Evolutionary conservation across 2,113 vertebrate genomes (phyloP), one percentile per base, ranked within the genome.

Genomic region (Suncus etruscus): DNA sequence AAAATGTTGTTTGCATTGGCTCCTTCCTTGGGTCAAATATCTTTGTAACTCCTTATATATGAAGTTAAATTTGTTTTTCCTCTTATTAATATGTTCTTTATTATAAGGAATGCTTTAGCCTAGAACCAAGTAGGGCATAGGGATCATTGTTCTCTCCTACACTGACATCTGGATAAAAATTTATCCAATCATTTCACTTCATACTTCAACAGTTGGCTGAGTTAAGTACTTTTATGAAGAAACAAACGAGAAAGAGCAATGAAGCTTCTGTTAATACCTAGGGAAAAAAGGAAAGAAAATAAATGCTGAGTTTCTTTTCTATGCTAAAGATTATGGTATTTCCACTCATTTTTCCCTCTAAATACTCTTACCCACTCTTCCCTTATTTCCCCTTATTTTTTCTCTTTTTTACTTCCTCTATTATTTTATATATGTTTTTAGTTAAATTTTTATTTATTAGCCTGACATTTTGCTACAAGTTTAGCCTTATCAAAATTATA

Each of bases 91-190:
- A 14, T 20, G 4, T n/a, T 31, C 68, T 72, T 9, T 32, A 32
- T 32, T 72, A 72, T 15, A 32, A 31, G 16, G 31, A 3, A 8
- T 39, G 18, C 68, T 18, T 32, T 31, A 32, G 2, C 15, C 69
- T 32, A 39, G 16, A 70, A 31, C 69, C 32, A 31, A 16, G 27
- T 32, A n/a, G 31, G 69, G 14, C 32, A 39, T 16, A 39, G 69
- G 18, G 69, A 39, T 8, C 32, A 3, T 8, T 22, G 32, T 72
- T 39, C 69, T 39, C 18, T 29, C 16, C n/a, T 39, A 22, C 31
- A 72, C 7, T 92, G 66, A 8, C 51, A 74, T 83, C 50, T 86
- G 50, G 24, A 66, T 81, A 78, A 86, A 94, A 86, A 63, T 11
- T 32, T 80, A 51, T 6, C 20, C 6, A 8, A n/a, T 20, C 0